A percentile compares a stretch with the other conserved stretches of the same genome.
Conservation (phyloP, 2,797 vertebrate genomes). For the Karalla daura region DNA sequence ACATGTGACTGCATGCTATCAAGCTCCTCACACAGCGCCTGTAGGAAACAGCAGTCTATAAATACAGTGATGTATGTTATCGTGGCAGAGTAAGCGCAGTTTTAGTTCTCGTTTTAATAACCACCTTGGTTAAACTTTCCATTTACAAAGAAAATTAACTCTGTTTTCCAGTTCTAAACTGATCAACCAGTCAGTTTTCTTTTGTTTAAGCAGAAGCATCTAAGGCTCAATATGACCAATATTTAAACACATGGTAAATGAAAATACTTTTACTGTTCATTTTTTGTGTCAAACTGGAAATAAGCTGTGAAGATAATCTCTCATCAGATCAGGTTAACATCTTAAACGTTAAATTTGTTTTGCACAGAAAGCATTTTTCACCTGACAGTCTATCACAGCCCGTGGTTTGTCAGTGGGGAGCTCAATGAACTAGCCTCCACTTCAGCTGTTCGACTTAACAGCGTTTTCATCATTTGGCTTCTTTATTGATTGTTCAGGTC, state of each 20-base stretch:
- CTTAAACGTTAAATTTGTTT: neutral
- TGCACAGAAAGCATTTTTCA: neutral
- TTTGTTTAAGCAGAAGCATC: neutral
- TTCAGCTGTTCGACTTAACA: constrained; percentile 8
- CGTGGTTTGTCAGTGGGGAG: neutral
- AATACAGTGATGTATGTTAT: neutral
- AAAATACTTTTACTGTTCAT: neutral
- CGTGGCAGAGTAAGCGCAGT: neutral
- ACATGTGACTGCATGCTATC: neutral
- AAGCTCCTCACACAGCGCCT: neutral
- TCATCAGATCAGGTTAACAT: neutral
- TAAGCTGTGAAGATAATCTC: neutral
- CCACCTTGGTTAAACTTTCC: neutral
- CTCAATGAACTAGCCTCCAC: constrained; percentile 23
- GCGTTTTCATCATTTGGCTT: neutral
- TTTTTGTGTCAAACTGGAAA: neutral
- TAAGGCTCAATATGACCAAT: neutral
- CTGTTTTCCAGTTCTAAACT: constrained; percentile 19
- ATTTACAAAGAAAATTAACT: neutral
- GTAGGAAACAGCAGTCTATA: neutral
- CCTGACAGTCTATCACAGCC: neutral
- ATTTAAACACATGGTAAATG: neutral
- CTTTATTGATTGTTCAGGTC: neutral
- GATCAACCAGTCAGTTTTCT: neutral
- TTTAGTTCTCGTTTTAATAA: neutral